Evolutionary conservation across 2,797 vertebrate species (phyloP).

Genomic region (Amblyraja radiata): DNA sequence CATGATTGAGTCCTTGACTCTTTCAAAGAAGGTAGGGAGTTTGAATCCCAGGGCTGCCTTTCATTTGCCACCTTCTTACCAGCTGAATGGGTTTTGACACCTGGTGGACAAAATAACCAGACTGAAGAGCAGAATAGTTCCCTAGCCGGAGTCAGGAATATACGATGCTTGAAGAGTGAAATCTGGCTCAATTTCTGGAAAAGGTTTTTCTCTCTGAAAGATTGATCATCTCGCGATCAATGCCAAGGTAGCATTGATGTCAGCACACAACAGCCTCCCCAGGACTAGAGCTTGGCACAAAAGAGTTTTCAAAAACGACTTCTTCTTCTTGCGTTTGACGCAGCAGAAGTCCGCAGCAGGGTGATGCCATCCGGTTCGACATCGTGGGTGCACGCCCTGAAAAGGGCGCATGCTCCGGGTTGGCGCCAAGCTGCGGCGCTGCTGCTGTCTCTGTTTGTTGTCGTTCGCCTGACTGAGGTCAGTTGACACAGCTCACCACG

Average conservation of each 20-base stretch:
- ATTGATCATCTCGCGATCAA: background rate
- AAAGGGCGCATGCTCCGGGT: no score
- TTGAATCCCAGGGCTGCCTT: background rate
- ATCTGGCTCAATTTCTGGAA: background rate
- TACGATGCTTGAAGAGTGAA: background rate
- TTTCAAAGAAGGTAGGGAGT: background rate
- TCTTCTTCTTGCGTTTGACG: no score
- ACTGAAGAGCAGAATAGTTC: background rate
- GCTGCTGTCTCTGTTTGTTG: no score
- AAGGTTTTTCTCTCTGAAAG: no score
- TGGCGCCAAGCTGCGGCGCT: no score
- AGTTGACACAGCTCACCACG: no score
- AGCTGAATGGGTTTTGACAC: background rate
- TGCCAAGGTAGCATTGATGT: background rate
- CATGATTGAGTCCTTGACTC: background rate
- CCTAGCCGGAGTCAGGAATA: no score
- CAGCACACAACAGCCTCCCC: background rate
- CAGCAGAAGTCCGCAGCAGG: no score
- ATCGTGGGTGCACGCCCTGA: no score
- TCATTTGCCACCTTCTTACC: background rate
- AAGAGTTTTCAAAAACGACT: background rate
- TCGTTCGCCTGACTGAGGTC: no score
- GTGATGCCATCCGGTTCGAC: no score
- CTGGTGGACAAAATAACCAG: background rate
- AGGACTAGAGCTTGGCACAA: background rate